Base-by-base conservation (phyloP, 2,888 invertebrate genomes). In the Loripinus fragilis region DNA sequence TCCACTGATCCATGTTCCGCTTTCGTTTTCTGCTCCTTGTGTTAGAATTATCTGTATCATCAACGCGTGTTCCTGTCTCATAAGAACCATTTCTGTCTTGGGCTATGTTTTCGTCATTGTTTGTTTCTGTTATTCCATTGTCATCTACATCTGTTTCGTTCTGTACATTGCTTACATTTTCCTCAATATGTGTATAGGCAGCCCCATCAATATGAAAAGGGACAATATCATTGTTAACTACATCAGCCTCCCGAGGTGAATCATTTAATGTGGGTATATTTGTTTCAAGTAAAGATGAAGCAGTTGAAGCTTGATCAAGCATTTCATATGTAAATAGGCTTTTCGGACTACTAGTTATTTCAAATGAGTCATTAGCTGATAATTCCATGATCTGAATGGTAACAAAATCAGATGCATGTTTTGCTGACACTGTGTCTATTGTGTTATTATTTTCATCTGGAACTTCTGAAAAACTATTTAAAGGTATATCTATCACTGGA, bases 1-100 rank as follows among this genome's bases (percentile, higher is more conserved):
- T 50, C 74, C 68, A 50, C 23, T 45, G 10, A 12, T 2, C 45
- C 17, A 35, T 23, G n/a, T 35, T 41, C 7, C 38, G 33, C n/a
- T 35, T 65, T 10, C n/a, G 38, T 41, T 65, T 68, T 30, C n/a
- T 15, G 25, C 52, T 55, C 23, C 60, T 71, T 50, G 41, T n/a
- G n/a, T n/a, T n/a, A n/a, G n/a, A n/a, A n/a, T n/a, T n/a, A n/a
- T n/a, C n/a, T n/a, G n/a, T n/a, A n/a, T n/a, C n/a, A n/a, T n/a
- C n/a, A n/a, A n/a, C n/a, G n/a, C n/a, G n/a, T 5, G 50, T 50
- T 12, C n/a, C 23, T 12, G 23, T n/a, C 23, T 50, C 50, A 50
- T 50, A 50, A 23, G 20, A 12, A 50, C 15, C 50, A 50, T 50
- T 50, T 50, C 5, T 5, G 23, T 50, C 50, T 12, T 41, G 8